Conservation (phyloP, 2,113 vertebrate genomes). For the Natator depressus region DNA sequence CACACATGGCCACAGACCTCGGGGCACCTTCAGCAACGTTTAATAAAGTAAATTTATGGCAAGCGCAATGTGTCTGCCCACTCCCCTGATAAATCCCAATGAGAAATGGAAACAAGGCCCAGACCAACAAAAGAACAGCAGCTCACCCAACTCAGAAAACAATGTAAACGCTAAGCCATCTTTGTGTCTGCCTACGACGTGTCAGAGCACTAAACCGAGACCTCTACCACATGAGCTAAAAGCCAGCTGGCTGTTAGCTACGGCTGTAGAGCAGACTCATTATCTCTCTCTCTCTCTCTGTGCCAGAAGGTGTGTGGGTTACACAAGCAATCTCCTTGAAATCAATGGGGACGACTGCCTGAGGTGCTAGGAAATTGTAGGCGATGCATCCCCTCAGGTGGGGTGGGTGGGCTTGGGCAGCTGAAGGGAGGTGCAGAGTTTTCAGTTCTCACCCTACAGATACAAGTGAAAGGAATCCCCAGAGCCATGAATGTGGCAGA, state of each 20-base stretch:
- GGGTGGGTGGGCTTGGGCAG: not conserved
- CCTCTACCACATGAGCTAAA: too few relatives aligned
- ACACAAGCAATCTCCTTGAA: not conserved
- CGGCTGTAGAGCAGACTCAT: too few relatives aligned
- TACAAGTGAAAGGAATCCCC: not conserved
- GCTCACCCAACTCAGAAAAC: not conserved
- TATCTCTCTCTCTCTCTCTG: too few relatives aligned
- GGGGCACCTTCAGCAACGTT: constrained; percentile 32
- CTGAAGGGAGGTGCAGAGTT: not conserved
- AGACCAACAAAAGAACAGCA: accelerated
- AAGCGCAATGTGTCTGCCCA: not conserved
- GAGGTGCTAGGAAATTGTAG: not conserved
- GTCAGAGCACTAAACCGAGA: not conserved
- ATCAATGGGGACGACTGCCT: not conserved
- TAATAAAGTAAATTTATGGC: constrained; percentile 48
- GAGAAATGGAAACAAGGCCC: not conserved
- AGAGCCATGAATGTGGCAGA: not conserved
- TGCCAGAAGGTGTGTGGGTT: too few relatives aligned
- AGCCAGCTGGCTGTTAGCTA: too few relatives aligned
- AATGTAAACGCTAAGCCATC: not conserved
- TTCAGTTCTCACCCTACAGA: not conserved
- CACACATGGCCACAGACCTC: constrained; percentile 55
- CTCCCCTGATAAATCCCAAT: not conserved
- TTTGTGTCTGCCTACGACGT: not conserved
- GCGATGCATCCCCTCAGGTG: not conserved